Conservation (phyloP, 2,888 invertebrate species). For the Rotaria magnacalcarata region DNA sequence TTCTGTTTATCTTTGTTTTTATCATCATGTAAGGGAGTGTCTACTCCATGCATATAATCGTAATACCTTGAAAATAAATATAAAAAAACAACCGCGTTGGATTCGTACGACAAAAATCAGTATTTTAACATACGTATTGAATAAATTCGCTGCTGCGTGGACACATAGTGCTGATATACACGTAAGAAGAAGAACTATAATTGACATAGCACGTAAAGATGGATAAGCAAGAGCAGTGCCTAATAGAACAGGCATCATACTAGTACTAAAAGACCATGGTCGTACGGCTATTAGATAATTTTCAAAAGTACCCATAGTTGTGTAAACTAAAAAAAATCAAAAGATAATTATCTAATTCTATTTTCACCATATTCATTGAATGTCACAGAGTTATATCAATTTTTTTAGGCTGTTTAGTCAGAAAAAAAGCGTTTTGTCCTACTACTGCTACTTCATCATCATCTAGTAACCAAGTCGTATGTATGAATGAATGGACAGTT, state of each 20-base stretch:
- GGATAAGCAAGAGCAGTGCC: slow-evolving; percentile 84
- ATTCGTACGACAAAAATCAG: too few species aligned
- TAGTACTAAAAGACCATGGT: slow-evolving; percentile 88
- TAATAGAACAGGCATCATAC: slow-evolving; percentile 80
- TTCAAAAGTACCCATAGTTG: slow-evolving; percentile 47
- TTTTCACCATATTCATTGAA: too few species aligned
- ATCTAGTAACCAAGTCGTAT: background rate
- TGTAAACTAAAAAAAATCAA: background rate
- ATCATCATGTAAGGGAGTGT: slow-evolving; percentile 65
- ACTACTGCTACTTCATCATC: too few species aligned
- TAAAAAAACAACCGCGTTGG: too few species aligned
- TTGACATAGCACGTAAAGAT: slow-evolving; percentile 71
- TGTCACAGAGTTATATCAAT: too few species aligned
- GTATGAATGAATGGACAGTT: background rate
- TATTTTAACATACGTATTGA: slow-evolving; percentile 68
- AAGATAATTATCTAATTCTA: background rate
- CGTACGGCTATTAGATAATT: slow-evolving; percentile 68
- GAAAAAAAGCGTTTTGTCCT: background rate
- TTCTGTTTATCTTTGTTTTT: background rate
- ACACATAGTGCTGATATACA: slow-evolving; percentile 81
- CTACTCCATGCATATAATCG: slow-evolving; percentile 87
- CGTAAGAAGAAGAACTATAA: slow-evolving; percentile 69
- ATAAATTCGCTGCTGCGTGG: slow-evolving; percentile 90
- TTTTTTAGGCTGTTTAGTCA: too few species aligned
- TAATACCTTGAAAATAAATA: slow-evolving; percentile 65